Percentiles rank a stretch among this genome's conserved stretches.
Conservation (phyloP, 2,113 vertebrate genomes). For the Pandion haliaetus region DNA sequence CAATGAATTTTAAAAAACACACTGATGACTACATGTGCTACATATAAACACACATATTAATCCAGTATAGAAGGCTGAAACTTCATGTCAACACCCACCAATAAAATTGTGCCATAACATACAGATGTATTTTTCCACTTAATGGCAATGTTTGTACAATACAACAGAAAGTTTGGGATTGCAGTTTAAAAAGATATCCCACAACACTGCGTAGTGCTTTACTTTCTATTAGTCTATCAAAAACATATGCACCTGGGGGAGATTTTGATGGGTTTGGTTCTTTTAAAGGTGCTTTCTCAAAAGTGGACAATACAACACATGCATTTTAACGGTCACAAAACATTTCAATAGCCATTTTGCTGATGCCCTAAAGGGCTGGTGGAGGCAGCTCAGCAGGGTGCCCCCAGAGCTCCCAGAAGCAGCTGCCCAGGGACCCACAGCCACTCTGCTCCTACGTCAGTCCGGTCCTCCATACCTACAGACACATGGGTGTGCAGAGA, state of each 20-base stretch:
- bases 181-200: background rate
- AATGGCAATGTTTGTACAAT: background rate
- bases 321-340: background rate
- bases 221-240: background rate
- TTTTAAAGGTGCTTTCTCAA: background rate
- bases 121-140: background rate
- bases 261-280: background rate
- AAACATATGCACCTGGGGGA: background rate
- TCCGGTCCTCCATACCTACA: background rate
- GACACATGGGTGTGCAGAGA: background rate
- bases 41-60: slow-evolving; percentile 1
- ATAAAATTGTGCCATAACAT: background rate
- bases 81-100: background rate
- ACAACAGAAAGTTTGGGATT: background rate
- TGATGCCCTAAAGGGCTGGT: background rate
- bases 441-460: rapidly evolving
- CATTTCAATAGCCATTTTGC: background rate
- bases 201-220: background rate
- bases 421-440: rapidly evolving
- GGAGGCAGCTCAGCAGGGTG: background rate
- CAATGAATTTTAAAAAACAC: background rate
- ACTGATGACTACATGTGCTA: background rate
- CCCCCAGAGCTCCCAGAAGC: rapidly evolving
- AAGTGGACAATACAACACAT: background rate
- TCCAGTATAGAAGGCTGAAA: background rate